These are phyloP conservation scores for Pipistrellus nathusii DNA, from an alignment of 2,797 vertebrate genomes.

Conservation along the genomic window DNA sequence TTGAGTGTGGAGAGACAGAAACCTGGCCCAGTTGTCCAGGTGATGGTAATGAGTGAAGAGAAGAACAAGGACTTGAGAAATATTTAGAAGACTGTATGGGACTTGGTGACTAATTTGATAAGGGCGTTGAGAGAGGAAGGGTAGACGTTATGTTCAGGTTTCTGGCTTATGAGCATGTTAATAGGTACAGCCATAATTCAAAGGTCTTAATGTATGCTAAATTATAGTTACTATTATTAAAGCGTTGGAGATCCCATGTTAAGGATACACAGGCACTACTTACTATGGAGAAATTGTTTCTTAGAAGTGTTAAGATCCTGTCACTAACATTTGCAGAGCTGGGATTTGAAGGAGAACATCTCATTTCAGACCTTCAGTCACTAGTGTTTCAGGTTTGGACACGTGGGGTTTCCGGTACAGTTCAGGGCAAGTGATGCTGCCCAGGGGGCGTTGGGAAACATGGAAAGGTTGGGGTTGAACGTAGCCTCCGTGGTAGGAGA, in stretches of 20 bases:
- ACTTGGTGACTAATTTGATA: not conserved
- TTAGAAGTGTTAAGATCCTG: conserved; percentile 26
- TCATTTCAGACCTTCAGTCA: not conserved
- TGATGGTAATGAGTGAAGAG: not conserved
- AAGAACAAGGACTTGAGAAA: conserved; percentile 22
- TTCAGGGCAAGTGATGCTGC: not conserved
- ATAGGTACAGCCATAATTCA: not conserved
- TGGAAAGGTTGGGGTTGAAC: not conserved
- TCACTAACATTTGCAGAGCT: not conserved
- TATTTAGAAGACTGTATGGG: not conserved
- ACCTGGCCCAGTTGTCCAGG: not conserved
- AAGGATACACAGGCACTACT: not conserved
- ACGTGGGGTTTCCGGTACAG: not conserved
- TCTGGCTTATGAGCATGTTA: not conserved
- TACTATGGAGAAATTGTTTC: conserved; percentile 4
- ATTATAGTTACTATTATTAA: not conserved
- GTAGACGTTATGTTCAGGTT: not conserved
- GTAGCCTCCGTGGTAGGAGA: not conserved
- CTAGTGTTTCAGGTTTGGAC: not conserved
- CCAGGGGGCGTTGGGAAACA: not conserved
- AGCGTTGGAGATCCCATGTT: not conserved
- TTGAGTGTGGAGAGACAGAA: conserved; percentile 14
- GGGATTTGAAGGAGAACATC: conserved; percentile 7
- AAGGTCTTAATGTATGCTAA: not conserved
- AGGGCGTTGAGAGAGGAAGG: conserved; percentile 4